These are phyloP conservation scores for Spinibarbus caldwelli DNA, from an alignment of 2,797 vertebrate genomes.

Conservation along the genomic window DNA sequence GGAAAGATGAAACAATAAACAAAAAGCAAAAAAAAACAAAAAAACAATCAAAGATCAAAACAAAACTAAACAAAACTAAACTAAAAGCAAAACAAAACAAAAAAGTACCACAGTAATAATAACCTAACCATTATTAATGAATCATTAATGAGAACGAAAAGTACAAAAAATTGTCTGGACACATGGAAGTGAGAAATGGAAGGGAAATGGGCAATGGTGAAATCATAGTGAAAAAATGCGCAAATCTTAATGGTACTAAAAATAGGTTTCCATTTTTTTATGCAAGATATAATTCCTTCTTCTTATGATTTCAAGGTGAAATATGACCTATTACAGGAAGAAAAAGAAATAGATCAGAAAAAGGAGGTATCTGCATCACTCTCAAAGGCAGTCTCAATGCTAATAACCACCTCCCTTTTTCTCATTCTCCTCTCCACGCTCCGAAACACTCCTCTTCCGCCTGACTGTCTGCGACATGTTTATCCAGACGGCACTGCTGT, in stretches of 20 bases:
- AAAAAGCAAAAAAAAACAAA: background rate
- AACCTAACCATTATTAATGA: background rate
- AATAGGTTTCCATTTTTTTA: background rate
- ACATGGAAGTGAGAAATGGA: background rate
- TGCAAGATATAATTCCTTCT: too few species aligned
- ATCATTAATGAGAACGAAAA: background rate
- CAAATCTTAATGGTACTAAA: background rate
- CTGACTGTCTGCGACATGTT: constrained; percentile 22
- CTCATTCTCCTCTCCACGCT: constrained; percentile 2
- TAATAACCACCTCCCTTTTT: constrained; percentile 35
- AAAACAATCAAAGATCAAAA: too few species aligned
- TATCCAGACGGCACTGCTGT: constrained; percentile 7
- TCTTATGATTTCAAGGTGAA: background rate
- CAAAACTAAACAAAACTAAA: background rate
- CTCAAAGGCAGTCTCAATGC: constrained; percentile 6
- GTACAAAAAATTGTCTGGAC: background rate
- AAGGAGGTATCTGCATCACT: background rate
- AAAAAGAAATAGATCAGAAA: background rate
- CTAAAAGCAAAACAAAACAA: background rate
- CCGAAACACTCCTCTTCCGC: constrained; percentile 6
- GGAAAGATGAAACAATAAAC: too few species aligned
- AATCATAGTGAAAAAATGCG: background rate
- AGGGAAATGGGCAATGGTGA: background rate
- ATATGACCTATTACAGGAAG: background rate
- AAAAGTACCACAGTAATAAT: background rate